These are phyloP conservation scores for Megaceryle maxima DNA, from an alignment of 2,113 vertebrate genomes.

Conservation along the genomic window DNA sequence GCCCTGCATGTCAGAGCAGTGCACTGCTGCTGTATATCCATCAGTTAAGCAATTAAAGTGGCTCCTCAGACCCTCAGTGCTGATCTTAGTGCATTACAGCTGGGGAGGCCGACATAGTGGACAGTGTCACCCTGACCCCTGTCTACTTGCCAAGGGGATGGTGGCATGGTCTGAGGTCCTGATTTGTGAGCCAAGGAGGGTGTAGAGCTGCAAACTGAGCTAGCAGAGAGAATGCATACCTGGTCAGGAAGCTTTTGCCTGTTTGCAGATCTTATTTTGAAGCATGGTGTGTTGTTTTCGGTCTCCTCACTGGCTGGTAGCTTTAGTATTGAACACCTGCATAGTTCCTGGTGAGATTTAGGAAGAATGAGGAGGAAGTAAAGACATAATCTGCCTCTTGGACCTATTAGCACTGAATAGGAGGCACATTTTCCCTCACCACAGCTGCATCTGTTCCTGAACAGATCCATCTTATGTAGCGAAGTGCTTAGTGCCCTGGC, in stretches of 20 bases:
- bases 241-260: conserved; percentile 9
- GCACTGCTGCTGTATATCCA: not conserved
- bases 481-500: not conserved
- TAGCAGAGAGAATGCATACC: not conserved
- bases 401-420: accelerated
- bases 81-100: not conserved
- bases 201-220: not conserved
- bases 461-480: not conserved
- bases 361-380: not conserved
- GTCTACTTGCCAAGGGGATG: not conserved
- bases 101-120: not conserved
- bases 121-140: accelerated
- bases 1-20: not conserved
- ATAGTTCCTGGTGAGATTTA: not conserved
- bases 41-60: not conserved
- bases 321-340: not conserved
- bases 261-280: not conserved
- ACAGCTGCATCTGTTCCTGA: not conserved
- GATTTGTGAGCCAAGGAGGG: not conserved
- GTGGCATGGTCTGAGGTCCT: accelerated
- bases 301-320: not conserved
- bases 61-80: not conserved
- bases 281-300: not conserved
- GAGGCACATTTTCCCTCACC: accelerated
- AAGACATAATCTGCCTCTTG: not conserved